Evolutionary conservation across 2,113 vertebrate genomes (phyloP).

Genomic region (crab-eating macaque (Macaca fascicularis)): T2T-MFA8v1.1 NC_088389.1:122065001-122065500

Average conservation of each 20-base stretch:
- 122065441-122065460: neutral
- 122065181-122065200: conserved; percentile 8
- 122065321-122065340: neutral
- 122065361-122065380: neutral
- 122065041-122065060: rapidly evolving
- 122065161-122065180: neutral
- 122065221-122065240: neutral
- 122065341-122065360: neutral
- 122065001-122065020: conserved; percentile 19
- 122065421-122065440: neutral
- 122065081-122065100: rapidly evolving
- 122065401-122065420: neutral
- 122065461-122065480: neutral
- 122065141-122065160: conserved; percentile 11
- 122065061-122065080: neutral
- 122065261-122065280: neutral
- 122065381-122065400: rapidly evolving
- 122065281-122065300: no score
- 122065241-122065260: neutral
- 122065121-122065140: conserved; percentile 18
- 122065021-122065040: neutral
- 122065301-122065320: neutral
- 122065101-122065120: neutral
- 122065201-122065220: neutral
- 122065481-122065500: neutral